These are phyloP conservation scores for Triplophysa dalaica DNA, from an alignment of 2,113 vertebrate genomes.

Conservation along the genomic window DNA sequence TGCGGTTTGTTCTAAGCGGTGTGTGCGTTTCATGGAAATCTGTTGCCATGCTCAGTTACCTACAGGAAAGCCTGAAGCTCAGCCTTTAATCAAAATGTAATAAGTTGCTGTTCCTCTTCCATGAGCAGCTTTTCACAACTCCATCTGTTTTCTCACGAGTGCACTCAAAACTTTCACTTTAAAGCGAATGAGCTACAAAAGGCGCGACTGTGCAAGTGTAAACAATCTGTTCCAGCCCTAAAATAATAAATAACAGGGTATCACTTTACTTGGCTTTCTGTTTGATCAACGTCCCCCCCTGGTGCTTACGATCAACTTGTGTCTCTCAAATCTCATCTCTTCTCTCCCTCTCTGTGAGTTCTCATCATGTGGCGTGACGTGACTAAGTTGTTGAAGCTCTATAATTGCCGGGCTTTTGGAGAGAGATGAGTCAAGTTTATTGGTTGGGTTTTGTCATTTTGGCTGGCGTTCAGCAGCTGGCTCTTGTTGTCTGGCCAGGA, in stretches of 20 bases:
- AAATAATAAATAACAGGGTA: background rate
- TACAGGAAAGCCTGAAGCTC: no score
- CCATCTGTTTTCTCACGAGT: no score
- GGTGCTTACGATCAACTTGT: background rate
- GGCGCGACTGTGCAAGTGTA: no score
- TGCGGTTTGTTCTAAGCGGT: no score
- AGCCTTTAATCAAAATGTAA: no score
- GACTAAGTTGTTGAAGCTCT: constrained; percentile 20
- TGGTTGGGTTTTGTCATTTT: constrained; percentile 9
- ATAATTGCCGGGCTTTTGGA: constrained; percentile 31
- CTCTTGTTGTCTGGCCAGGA: background rate
- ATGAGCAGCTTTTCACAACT: no score
- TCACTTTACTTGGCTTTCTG: background rate
- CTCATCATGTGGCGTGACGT: background rate
- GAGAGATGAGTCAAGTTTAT: constrained; percentile 10
- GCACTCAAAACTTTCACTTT: no score
- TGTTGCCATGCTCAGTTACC: no score
- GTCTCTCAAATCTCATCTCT: background rate
- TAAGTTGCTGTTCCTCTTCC: no score
- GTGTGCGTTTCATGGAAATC: no score
- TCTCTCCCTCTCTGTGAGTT: background rate
- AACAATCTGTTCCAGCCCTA: no score
- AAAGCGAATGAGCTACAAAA: no score
- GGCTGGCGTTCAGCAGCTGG: background rate
- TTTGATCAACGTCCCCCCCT: background rate